Conservation (phyloP, 2,888 invertebrate species). For the Tenthredo mesomela region DNA sequence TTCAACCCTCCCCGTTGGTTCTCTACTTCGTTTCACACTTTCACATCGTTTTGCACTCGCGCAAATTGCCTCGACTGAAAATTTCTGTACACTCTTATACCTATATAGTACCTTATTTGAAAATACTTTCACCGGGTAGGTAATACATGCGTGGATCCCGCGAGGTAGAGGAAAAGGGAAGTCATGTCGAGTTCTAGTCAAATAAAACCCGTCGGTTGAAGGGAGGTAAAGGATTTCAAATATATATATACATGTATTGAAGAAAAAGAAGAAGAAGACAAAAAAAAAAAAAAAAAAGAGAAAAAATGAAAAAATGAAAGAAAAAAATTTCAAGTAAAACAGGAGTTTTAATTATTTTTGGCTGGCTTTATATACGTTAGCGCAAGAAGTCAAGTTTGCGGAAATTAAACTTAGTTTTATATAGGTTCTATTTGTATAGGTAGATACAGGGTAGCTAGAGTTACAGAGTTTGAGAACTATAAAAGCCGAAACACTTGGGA, state of each 20-base stretch:
- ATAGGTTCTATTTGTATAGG: not conserved
- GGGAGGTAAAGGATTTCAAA: not conserved
- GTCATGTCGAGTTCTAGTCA: not conserved
- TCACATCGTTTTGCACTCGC: conserved; percentile 49
- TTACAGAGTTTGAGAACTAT: not conserved
- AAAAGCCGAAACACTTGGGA: not conserved
- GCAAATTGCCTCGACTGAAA: conserved; percentile 26
- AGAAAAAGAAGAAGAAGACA: not conserved
- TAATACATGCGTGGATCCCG: not conserved
- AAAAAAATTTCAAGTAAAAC: not conserved
- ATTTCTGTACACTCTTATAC: not conserved
- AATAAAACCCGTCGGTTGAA: not conserved
- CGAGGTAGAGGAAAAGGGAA: not conserved
- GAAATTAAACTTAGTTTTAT: not conserved
- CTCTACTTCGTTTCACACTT: conserved; percentile 25
- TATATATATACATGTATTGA: not conserved
- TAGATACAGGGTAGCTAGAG: no score
- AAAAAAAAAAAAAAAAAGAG: not conserved
- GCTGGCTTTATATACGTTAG: not conserved
- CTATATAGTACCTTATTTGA: not conserved
- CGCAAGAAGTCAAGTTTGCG: not conserved
- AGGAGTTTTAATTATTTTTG: not conserved
- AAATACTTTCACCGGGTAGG: not conserved
- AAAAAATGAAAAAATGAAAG: not conserved
- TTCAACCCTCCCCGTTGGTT: not conserved